Evolutionary conservation across 1,140 invertebrate genomes (phyloP).

Genomic region (Cotesia chilonis): DNA sequence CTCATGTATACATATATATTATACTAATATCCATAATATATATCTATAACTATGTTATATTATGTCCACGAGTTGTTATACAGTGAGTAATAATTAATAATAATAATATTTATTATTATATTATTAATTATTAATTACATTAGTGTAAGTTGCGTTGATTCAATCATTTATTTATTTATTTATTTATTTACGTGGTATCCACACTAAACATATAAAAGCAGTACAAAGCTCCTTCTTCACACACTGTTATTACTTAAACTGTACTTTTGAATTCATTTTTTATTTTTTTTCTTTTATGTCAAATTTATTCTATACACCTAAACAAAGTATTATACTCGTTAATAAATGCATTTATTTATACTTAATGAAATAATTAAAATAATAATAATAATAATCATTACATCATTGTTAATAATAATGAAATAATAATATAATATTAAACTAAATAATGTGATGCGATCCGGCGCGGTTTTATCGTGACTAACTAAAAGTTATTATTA

Average conservation of each 20-base stretch:
- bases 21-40: slow-evolving; percentile 23
- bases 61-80: slow-evolving; percentile 54
- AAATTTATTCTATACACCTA: slow-evolving; percentile 20
- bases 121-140: no score
- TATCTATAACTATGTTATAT: slow-evolving; percentile 48
- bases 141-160: slow-evolving; percentile 55
- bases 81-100: slow-evolving; percentile 52
- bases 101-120: slow-evolving; percentile 52
- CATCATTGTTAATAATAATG: not conserved
- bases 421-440: slow-evolving; percentile 10
- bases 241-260: slow-evolving; percentile 48
- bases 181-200: slow-evolving; percentile 58
- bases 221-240: slow-evolving; percentile 65
- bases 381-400: no score
- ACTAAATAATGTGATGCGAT: slow-evolving; percentile 28
- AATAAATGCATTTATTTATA: no score
- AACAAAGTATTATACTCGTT: slow-evolving; percentile 16
- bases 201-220: slow-evolving; percentile 65
- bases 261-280: not conserved
- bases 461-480: slow-evolving; percentile 32
- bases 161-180: slow-evolving; percentile 51
- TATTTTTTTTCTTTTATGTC: not conserved
- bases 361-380: no score
- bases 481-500: slow-evolving; percentile 8
- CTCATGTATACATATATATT: slow-evolving; percentile 24